Base-by-base conservation (phyloP, 1,140 invertebrate genomes). In the Nylanderia fulva region DNA sequence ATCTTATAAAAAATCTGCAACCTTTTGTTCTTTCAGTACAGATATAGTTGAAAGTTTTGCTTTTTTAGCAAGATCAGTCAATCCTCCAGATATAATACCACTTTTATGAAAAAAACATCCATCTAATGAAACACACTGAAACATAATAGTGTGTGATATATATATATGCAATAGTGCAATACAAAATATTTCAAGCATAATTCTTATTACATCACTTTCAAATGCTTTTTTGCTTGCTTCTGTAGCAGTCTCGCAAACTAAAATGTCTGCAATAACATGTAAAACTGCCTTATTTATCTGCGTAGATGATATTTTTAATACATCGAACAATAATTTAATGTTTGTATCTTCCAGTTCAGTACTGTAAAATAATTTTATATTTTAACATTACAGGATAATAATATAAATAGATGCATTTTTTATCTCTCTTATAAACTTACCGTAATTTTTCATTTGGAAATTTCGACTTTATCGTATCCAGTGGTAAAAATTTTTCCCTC, bases 71-170 rank as follows among this genome's bases (percentile, higher is more conserved):
- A 99, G 94, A 95, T 99, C 98, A 72, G 97, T 95, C 85, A 97
- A 97, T 85, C 99, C 99, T 42, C 99, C 99, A 72, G 99, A 99
- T 91, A 99, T 99, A 74, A 99, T 97, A 74, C 99, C 99, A 58
- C 98, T 98, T 94, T 98, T 99, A 93, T 98, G 98, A 95, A 99
- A 99, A 91, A 99, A 98, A 15, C 98, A 99, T 72, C 99, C 99
- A 95, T 99, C 98, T 42, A 99, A 94, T 1, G 99, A 98, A 63
- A 99, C 97, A 56, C 99, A 97, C 96, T 96, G 21, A 90, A 87
- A 85, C 36, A 69, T 63, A 54, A 36, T 45, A 68, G 3, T 39
- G 2, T n/a, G 39, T 27, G 21, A 83, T 72, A 42, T 64, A 52
- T 48, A 63, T 52, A 76, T 21, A 48, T n/a, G 18, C 29, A 36